These are phyloP conservation scores for Bombus affinis DNA, from an alignment of 1,140 invertebrate genomes.

Conservation along the genomic window DNA sequence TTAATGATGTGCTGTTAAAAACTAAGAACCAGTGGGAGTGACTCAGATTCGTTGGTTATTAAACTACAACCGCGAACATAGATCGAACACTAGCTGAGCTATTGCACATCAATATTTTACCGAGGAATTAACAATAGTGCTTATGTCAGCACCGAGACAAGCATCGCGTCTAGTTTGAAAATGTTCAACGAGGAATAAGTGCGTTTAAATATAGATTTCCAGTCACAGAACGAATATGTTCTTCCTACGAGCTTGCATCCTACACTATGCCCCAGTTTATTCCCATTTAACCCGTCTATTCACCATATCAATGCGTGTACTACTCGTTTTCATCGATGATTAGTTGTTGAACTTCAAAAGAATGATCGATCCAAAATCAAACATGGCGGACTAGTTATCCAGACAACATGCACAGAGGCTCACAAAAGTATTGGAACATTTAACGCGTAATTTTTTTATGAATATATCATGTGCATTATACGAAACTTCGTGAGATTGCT, in stretches of 20 bases:
- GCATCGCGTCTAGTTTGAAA: slow-evolving; percentile 44
- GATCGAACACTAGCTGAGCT: background rate
- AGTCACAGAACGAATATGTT: slow-evolving; percentile 69
- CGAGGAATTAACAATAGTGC: slow-evolving; percentile 27
- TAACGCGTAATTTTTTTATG: too few species aligned
- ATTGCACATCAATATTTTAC: slow-evolving; percentile 10
- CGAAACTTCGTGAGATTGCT: too few species aligned
- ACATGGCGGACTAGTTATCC: background rate
- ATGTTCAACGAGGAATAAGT: slow-evolving; percentile 60
- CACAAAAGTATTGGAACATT: too few species aligned
- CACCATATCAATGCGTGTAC: background rate
- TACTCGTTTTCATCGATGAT: background rate
- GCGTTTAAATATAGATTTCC: slow-evolving; percentile 75
- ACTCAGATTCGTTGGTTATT: background rate
- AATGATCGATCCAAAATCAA: background rate
- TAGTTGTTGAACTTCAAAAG: background rate
- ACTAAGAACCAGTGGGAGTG: background rate
- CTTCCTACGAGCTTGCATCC: slow-evolving; percentile 71
- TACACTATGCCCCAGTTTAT: slow-evolving; percentile 66
- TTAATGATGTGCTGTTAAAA: background rate
- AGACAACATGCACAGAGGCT: background rate
- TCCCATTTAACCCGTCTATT: slow-evolving; percentile 7
- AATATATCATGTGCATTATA: background rate
- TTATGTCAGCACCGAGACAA: slow-evolving; percentile 33
- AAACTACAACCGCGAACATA: background rate